Conservation (phyloP, 2,888 invertebrate genomes). For the Aphodius sticticus region DNA sequence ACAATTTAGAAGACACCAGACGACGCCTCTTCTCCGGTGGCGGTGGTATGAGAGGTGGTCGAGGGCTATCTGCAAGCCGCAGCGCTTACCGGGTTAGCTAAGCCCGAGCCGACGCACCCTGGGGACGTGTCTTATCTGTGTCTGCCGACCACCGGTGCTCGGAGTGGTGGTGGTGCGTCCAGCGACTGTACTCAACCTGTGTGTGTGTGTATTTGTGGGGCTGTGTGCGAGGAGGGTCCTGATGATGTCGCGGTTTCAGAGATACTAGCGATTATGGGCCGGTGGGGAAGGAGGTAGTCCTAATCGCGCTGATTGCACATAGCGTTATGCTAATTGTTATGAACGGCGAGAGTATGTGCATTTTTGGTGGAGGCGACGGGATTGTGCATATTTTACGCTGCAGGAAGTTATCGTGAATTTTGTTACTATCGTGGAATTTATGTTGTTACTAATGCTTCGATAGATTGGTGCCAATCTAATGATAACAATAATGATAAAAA, state of each 20-base stretch:
- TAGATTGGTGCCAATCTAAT: too few relatives aligned
- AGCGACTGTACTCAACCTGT: conserved; percentile 1
- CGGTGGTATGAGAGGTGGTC: conserved; percentile 12
- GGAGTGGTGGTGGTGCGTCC: not conserved
- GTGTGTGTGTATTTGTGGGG: not conserved
- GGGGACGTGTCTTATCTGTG: conserved; percentile 51
- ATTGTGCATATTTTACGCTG: too few relatives aligned
- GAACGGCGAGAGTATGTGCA: too few relatives aligned
- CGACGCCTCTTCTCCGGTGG: not conserved
- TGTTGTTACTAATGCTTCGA: too few relatives aligned
- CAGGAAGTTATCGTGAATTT: too few relatives aligned
- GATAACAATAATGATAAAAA: too few relatives aligned
- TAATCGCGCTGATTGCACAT: not conserved
- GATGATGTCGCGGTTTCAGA: not conserved
- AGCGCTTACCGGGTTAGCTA: conserved; percentile 46
- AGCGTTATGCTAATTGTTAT: not conserved
- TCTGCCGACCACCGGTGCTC: conserved; percentile 47
- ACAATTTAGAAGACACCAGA: conserved; percentile 5
- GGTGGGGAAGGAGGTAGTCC: not conserved
- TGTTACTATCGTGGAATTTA: too few relatives aligned
- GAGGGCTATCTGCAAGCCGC: conserved; percentile 45
- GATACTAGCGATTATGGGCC: not conserved
- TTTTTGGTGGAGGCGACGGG: too few relatives aligned
- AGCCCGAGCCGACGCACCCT: conserved; percentile 47
- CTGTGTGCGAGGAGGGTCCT: not conserved